These are phyloP conservation scores for Montipora capricornis DNA, from an alignment of 64 coral and sea anemone species.

Conservation along the genomic window DNA sequence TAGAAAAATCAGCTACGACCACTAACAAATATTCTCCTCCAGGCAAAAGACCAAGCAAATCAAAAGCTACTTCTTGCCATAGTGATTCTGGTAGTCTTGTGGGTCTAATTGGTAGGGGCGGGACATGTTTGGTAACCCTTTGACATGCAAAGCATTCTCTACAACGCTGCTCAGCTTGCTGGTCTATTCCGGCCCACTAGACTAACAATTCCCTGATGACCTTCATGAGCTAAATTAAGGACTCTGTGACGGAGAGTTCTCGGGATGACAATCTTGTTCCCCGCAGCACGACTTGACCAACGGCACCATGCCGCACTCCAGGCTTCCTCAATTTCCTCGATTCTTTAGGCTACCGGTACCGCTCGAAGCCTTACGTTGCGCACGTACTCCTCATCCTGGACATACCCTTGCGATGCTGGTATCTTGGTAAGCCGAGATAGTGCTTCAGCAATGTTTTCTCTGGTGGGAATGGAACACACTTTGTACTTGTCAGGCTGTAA, in stretches of 20 bases:
- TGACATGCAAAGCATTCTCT: slow-evolving; percentile 19
- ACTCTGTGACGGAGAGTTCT: slow-evolving; percentile 1
- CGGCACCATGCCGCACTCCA: not conserved
- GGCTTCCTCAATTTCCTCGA: slow-evolving; percentile 21
- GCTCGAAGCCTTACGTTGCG: not conserved
- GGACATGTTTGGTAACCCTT: not conserved
- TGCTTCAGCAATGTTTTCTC: slow-evolving; percentile 2
- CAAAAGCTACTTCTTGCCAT: no score
- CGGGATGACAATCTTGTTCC: slow-evolving; percentile 40
- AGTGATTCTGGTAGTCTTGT: not conserved
- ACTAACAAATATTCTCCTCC: not conserved
- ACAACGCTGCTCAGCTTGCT: slow-evolving; percentile 20
- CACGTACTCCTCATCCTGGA: not conserved
- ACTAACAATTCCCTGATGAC: slow-evolving; percentile 64
- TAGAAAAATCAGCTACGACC: no score
- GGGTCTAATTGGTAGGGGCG: not conserved
- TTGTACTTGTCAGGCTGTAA: not conserved
- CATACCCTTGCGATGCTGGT: not conserved
- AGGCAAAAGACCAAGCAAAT: not conserved
- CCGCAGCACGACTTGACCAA: slow-evolving; percentile 17
- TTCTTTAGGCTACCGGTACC: slow-evolving; percentile 1
- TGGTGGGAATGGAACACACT: not conserved
- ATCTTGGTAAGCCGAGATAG: not conserved
- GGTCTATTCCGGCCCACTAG: slow-evolving; percentile 46
- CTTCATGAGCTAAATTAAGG: slow-evolving; percentile 14